phyloP scores from a whole-genome alignment of 2,888 invertebrate species.

The Phalera bucephala region DNA sequence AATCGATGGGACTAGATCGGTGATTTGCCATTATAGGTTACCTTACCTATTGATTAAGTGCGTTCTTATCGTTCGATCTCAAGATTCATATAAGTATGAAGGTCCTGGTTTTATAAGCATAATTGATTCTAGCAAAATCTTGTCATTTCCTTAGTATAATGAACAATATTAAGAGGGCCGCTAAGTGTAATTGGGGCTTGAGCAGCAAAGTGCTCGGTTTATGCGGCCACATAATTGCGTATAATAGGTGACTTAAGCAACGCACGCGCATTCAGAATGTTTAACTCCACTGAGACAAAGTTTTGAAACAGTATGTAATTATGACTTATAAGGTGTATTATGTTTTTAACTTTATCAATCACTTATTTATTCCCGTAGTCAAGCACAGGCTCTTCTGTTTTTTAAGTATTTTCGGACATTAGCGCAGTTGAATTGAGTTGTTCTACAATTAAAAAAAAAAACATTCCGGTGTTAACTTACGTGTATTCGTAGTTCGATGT shows the following conservation, averaged over 20 bases:
- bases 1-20: constrained; percentile 23
- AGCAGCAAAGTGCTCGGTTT: constrained; percentile 70
- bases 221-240: constrained; percentile 75
- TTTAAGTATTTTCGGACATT: too few relatives aligned
- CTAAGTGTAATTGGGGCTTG: constrained; percentile 72
- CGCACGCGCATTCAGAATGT: constrained; percentile 67
- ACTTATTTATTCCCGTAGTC: neutral
- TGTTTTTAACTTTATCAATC: constrained; percentile 4
- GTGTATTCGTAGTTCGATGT: too few relatives aligned
- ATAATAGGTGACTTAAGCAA: constrained; percentile 77
- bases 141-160: constrained; percentile 74
- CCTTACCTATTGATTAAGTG: constrained; percentile 32
- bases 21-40: constrained; percentile 35
- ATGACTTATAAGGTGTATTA: constrained; percentile 47
- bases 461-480: too few relatives aligned
- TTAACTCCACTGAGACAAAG: constrained; percentile 62
- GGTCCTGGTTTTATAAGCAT: constrained; percentile 50
- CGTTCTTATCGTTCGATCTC: constrained; percentile 27
- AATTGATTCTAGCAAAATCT: constrained; percentile 70
- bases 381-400: too few relatives aligned
- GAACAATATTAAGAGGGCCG: constrained; percentile 75
- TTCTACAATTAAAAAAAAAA: too few relatives aligned
- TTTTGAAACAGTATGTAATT: constrained; percentile 64
- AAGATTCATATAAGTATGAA: constrained; percentile 20
- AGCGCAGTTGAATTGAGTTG: too few relatives aligned